phyloP scores from a whole-genome alignment of 2,113 vertebrate genomes.

The Phycodurus eques region DNA sequence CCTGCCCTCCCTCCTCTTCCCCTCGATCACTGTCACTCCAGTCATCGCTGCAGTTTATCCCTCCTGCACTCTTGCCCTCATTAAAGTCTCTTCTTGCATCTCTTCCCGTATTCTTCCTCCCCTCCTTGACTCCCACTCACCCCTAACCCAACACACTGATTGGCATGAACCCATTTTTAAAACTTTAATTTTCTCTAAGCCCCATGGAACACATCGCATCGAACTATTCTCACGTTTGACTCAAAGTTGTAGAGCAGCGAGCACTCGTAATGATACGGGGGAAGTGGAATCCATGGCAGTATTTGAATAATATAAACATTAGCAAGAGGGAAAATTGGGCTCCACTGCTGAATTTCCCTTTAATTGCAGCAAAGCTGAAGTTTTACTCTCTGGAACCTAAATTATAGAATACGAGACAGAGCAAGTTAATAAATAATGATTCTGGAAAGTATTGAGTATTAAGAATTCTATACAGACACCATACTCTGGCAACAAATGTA shows the following conservation, averaged over 20 bases:
- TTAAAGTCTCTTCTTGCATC: slow-evolving; percentile 65
- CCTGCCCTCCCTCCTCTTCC: slow-evolving; percentile 38
- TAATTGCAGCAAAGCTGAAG: slow-evolving; percentile 66
- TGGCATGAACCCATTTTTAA: slow-evolving; percentile 73
- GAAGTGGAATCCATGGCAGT: slow-evolving; percentile 40
- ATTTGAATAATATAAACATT: slow-evolving; percentile 75
- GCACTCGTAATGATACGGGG: slow-evolving; percentile 66
- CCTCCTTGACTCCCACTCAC: slow-evolving; percentile 25
- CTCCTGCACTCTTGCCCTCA: slow-evolving; percentile 70
- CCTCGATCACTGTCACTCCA: slow-evolving; percentile 69
- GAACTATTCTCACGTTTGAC: slow-evolving; percentile 60
- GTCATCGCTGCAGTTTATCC: slow-evolving; percentile 60
- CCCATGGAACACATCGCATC: slow-evolving; percentile 68
- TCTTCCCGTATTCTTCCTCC: slow-evolving; percentile 40
- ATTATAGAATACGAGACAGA: slow-evolving; percentile 61
- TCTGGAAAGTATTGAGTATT: slow-evolving; percentile 52
- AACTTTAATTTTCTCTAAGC: slow-evolving; percentile 71
- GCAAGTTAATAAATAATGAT: slow-evolving; percentile 65
- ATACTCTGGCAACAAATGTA: slow-evolving; percentile 22
- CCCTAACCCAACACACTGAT: slow-evolving; percentile 54
- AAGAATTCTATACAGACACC: slow-evolving; percentile 38
- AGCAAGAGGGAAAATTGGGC: slow-evolving; percentile 65
- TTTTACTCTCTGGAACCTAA: slow-evolving; percentile 60
- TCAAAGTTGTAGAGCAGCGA: slow-evolving; percentile 57
- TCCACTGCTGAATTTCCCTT: slow-evolving; percentile 57